Evolutionary conservation across 2,113 vertebrate species (phyloP), one percentile per base, ranked within the genome.

Genomic region (Callipepla squamata): DNA sequence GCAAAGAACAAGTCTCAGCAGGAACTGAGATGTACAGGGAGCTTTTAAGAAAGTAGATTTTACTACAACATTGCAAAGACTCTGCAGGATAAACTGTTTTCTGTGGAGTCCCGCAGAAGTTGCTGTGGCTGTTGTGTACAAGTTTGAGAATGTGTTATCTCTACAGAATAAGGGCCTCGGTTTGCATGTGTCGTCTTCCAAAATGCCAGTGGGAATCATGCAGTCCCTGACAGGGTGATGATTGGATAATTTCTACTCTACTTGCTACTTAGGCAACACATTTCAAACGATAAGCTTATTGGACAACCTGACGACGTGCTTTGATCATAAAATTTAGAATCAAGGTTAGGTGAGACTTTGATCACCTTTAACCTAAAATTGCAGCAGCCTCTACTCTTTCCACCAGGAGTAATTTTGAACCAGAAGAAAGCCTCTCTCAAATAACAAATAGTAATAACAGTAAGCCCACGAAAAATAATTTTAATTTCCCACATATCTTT

Each of bases 181-280:
- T 77, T 77, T 90, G 55, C 86, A 77, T 0, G 8, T 62, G 1
- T 80, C 73, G 63, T 83, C 76, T 70, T 62, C 88, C 76, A 87
- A 77, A 94, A 59, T 38, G 88, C 88, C 92, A 90, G 80, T 83
- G 72, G 67, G 67, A 90, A 95, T 95, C 90, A 80, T 3, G 21
- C 34, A 77, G 59, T 19, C 68, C 61, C 69, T 85, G 85, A 87
- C 87, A 85, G 82, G 65, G 92, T 80, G 92, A 95, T 94, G 92
- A 92, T 68, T 96, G 91, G 87, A 90, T 88, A 89, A 85, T 93
- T 93, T 76, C 76, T 94, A 77, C 87, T 85, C 81, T 66, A 50
- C 67, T 92, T 63, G 82, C 73, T 94, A 87, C 75, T 90, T 28
- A 53, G 45, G 79, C 82, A 94, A 88, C 72, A 83, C 42, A 50